Evolutionary conservation across 2,888 invertebrate species (phyloP), one percentile per base, ranked within the genome.

Genomic region (Mesochorus sp.): DNA sequence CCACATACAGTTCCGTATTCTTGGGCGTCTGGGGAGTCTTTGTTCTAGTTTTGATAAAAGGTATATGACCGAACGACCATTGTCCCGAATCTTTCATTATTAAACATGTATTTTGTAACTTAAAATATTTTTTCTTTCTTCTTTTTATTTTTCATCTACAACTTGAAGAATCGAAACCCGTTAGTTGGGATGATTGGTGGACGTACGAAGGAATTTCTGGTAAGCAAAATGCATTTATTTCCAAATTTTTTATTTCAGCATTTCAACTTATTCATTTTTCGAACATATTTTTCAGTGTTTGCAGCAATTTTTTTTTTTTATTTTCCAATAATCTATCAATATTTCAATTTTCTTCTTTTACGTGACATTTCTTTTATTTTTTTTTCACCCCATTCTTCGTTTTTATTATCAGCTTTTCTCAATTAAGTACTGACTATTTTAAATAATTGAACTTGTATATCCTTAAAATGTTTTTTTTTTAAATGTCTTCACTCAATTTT

Each of bases 131-230:
- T 21, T 61, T 61, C 37, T 10, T 42, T 1, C 8, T 17, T 17
- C 19, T 39, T 59, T 3, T 8, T 39, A 17, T 44, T 31, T 59
- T 42, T 24, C 19, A 44, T 21, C 14, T 47, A 5, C 6, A 28
- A 37, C 14, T 21, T 26, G 24, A 94, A 96, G 95, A 94, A 88
- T 94, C 94, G 85, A 92, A 92, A 86, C 95, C 95, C 87, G 95
- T 96, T 88, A 97, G 96, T 92, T 97, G 97, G 97, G 97, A 97
- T 92, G 97, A 97, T 93, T 97, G 97, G 97, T 97, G 97, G 97
- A 97, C 97, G 86, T 97, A 97, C 93, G 97, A 97, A 92, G 97
- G 97, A 83, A 97, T 97, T 92, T 97, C 97, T 93, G 97, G 97
- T 97, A 93, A 95, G 94, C 88, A 51, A 55, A 31, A 17, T 34